phyloP scores from a whole-genome alignment of 2,113 vertebrate genomes.

The Probosciger aterrimus region DNA sequence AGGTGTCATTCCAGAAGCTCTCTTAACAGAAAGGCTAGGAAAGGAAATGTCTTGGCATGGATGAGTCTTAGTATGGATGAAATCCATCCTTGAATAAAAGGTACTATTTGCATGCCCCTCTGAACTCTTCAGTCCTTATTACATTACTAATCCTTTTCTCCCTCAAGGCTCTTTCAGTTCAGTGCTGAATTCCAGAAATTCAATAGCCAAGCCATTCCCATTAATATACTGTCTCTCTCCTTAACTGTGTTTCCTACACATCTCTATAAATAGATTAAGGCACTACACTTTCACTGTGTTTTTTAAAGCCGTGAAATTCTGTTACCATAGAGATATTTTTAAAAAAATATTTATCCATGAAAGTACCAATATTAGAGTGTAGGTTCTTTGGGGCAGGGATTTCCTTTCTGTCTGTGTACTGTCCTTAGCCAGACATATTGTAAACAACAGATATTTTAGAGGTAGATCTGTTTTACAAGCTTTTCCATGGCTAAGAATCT shows the following conservation, averaged over 20 bases:
- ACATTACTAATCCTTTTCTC: background rate
- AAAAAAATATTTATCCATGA: constrained; percentile 23
- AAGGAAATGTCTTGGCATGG: background rate
- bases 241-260: constrained; percentile 75
- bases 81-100: background rate
- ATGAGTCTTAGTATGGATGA: background rate
- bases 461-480: background rate
- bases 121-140: background rate
- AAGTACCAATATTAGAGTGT: constrained; percentile 36
- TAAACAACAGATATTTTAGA: background rate
- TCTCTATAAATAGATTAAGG: constrained; percentile 75
- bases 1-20: background rate
- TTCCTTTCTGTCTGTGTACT: background rate
- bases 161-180: background rate
- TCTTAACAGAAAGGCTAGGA: background rate
- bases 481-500: background rate
- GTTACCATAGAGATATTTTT: constrained; percentile 70
- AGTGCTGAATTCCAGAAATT: constrained; percentile 26
- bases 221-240: constrained; percentile 68
- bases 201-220: constrained; percentile 54
- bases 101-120: background rate
- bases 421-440: background rate
- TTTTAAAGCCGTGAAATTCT: constrained; percentile 72
- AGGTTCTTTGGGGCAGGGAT: constrained; percentile 36
- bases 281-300: constrained; percentile 64